phyloP scores from a whole-genome alignment of 1,140 invertebrate genomes.

The Brachionus calyciflorus region DNA sequence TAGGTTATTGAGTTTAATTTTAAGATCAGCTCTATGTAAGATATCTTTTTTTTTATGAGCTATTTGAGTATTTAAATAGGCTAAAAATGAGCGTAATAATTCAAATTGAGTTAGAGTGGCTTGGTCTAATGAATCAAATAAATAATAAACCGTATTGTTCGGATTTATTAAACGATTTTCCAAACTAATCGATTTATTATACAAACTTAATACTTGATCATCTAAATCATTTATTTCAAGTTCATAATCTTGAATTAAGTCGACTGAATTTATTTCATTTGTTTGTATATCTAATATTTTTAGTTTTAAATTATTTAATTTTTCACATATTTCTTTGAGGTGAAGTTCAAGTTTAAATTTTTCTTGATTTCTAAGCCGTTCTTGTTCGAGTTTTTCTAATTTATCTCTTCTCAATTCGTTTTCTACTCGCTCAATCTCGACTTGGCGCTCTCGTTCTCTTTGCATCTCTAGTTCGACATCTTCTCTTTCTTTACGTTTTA shows the following conservation, averaged over 20 bases:
- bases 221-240: conserved; percentile 2
- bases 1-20: neutral
- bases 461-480: neutral
- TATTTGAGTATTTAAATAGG: conserved; percentile 21
- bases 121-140: conserved; percentile 26
- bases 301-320: neutral
- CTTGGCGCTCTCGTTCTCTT: neutral
- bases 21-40: neutral
- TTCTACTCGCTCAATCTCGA: neutral
- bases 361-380: conserved; percentile 4
- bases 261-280: neutral
- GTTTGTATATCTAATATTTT: conserved; percentile 18
- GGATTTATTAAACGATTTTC: neutral
- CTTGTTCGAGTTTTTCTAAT: conserved; percentile 15
- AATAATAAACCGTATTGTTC: neutral
- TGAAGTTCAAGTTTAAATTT: conserved; percentile 22
- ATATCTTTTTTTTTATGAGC: conserved; percentile 16
- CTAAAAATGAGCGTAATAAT: neutral
- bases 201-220: conserved; percentile 5
- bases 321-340: conserved; percentile 34
- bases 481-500: conserved; percentile 21
- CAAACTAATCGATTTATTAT: conserved; percentile 18
- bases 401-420: conserved; percentile 8
- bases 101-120: conserved; percentile 31
- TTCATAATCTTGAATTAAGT: conserved; percentile 7